Evolutionary conservation across 2,888 invertebrate genomes (phyloP).

Genomic region (Anorthoa munda): DNA sequence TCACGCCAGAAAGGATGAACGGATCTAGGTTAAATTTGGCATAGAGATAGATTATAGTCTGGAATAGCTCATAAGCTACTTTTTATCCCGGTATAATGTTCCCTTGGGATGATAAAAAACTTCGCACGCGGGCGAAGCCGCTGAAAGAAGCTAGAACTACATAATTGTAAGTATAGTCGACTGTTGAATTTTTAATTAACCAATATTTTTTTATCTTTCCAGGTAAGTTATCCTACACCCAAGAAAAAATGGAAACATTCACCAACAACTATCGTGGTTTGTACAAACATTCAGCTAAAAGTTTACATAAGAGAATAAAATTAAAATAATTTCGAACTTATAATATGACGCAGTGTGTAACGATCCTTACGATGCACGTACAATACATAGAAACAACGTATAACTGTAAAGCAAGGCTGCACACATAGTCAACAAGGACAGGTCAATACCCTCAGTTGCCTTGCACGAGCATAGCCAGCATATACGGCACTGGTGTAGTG

Average conservation of each 20-base stretch:
- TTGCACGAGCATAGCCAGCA: slow-evolving; percentile 84
- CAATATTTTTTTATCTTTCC: slow-evolving; percentile 57
- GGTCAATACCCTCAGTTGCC: slow-evolving; percentile 91
- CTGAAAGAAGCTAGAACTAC: not conserved
- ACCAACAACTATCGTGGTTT: slow-evolving; percentile 58
- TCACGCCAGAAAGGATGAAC: too few species aligned
- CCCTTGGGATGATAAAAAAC: too few species aligned
- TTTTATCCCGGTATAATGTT: too few species aligned
- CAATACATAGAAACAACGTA: slow-evolving; percentile 80
- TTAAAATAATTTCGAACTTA: slow-evolving; percentile 50
- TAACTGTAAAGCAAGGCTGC: slow-evolving; percentile 91
- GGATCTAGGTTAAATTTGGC: too few species aligned
- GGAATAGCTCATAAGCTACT: too few species aligned
- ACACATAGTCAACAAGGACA: slow-evolving; percentile 90
- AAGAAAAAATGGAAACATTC: slow-evolving; percentile 57
- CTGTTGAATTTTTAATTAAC: slow-evolving; percentile 10
- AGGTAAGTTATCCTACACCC: slow-evolving; percentile 71
- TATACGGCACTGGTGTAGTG: slow-evolving; percentile 72
- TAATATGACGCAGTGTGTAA: slow-evolving; percentile 78
- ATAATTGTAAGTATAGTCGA: not conserved
- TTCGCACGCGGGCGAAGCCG: too few species aligned
- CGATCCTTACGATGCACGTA: slow-evolving; percentile 86
- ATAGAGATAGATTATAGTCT: too few species aligned
- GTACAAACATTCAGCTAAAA: slow-evolving; percentile 49
- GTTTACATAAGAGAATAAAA: slow-evolving; percentile 57